Evolutionary conservation across 2,797 vertebrate genomes (phyloP).

Genomic region (Sitta carolinensis): DNA sequence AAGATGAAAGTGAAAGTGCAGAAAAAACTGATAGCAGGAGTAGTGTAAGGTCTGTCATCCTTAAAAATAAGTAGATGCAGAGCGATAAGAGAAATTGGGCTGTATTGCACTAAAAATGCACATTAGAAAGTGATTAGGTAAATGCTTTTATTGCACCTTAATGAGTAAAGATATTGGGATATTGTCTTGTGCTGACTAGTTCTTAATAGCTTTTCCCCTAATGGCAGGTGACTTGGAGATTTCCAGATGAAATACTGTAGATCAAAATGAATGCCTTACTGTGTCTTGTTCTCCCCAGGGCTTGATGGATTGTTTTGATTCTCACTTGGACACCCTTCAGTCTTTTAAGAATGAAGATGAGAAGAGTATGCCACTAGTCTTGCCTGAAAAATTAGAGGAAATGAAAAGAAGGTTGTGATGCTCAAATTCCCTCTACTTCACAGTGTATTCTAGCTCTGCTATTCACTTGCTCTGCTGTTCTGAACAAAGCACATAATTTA

Average conservation of each 20-base stretch:
- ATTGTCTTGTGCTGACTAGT: not conserved
- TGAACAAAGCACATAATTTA: not conserved
- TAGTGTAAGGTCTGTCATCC: not conserved
- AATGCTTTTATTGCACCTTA: not conserved
- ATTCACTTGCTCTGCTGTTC: not conserved
- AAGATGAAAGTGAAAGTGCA: not conserved
- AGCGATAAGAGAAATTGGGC: not conserved
- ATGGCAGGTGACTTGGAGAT: not conserved
- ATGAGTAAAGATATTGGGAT: not conserved
- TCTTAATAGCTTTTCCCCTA: not conserved
- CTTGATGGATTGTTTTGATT: constrained; percentile 83
- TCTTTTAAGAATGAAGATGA: constrained; percentile 86
- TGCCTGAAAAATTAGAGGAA: constrained; percentile 87
- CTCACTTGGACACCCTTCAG: constrained; percentile 80
- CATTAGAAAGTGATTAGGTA: not conserved
- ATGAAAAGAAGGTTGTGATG: constrained; percentile 85
- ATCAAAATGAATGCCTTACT: not conserved
- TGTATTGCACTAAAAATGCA: not conserved
- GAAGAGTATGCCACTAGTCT: constrained; percentile 80
- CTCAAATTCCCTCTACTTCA: not conserved
- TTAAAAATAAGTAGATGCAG: not conserved
- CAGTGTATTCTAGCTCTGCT: not conserved
- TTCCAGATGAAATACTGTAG: not conserved
- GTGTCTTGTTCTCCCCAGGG: constrained; percentile 72
- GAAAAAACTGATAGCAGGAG: not conserved